Conservation (phyloP, 1,140 invertebrate species). For the Oedothorax gibbosus region DNA sequence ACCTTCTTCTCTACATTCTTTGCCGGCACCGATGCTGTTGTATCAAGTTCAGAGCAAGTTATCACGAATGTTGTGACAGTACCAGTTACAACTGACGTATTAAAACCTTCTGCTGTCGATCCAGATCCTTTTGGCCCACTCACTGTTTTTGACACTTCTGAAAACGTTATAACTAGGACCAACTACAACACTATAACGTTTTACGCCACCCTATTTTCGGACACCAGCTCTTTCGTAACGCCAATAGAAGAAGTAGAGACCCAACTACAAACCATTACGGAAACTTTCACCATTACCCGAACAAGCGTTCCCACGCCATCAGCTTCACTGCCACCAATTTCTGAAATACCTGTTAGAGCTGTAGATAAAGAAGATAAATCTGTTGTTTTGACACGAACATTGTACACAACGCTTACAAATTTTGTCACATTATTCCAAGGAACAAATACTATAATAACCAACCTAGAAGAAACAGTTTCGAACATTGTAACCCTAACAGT, state of each 20-base stretch:
- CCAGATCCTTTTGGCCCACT: conserved; percentile 28
- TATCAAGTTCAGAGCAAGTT: conserved; percentile 84
- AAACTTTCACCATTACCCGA: conserved; percentile 59
- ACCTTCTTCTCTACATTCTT: conserved; percentile 92
- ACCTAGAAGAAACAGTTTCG: conserved; percentile 79
- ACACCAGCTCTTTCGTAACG: conserved; percentile 64
- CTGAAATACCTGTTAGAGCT: neutral
- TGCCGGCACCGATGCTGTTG: conserved; percentile 81
- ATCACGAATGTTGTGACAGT: conserved; percentile 68
- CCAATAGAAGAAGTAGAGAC: conserved; percentile 65
- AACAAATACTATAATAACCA: conserved; percentile 81
- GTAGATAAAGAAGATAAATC: conserved; percentile 27
- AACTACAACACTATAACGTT: conserved; percentile 64
- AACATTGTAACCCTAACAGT: conserved; percentile 62
- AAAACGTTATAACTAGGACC: conserved; percentile 62
- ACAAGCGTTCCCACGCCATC: conserved; percentile 47
- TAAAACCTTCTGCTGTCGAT: neutral
- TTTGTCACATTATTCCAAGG: conserved; percentile 89
- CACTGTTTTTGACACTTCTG: conserved; percentile 62
- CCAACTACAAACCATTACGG: conserved; percentile 63
- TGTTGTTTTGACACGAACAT: conserved; percentile 57
- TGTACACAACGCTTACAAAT: conserved; percentile 74
- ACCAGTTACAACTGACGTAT: conserved; percentile 27
- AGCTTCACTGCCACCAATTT: neutral
- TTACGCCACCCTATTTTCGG: conserved; percentile 65